These are phyloP conservation scores for Andrena chrysosceles DNA, from an alignment of 2,888 invertebrate species.

Conservation along the genomic window DNA sequence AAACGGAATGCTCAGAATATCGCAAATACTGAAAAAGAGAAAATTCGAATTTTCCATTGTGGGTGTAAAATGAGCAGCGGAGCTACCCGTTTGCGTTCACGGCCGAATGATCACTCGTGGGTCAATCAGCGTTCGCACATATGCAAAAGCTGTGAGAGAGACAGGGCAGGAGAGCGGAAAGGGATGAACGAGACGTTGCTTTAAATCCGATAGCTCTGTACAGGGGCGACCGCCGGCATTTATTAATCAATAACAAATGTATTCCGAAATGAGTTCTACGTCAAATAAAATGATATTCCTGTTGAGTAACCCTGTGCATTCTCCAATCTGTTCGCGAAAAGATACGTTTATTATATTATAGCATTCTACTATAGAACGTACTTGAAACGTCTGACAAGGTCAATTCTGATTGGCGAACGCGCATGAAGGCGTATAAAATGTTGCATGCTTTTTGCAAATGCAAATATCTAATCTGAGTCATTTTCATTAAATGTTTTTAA, in stretches of 20 bases:
- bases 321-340: constrained; percentile 26
- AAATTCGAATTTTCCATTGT: constrained; percentile 69
- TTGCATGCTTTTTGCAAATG: too few relatives aligned
- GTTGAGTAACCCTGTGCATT: constrained; percentile 68
- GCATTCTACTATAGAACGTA: too few relatives aligned
- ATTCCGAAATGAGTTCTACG: constrained; percentile 78
- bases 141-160: constrained; percentile 41
- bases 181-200: constrained; percentile 65
- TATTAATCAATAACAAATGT: constrained; percentile 82
- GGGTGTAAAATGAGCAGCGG: constrained; percentile 67
- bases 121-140: constrained; percentile 70
- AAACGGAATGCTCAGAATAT: constrained; percentile 51
- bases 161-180: constrained; percentile 17
- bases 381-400: too few relatives aligned
- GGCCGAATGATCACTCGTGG: constrained; percentile 69
- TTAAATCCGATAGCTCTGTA: constrained; percentile 79
- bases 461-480: too few relatives aligned
- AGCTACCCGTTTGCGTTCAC: constrained; percentile 66
- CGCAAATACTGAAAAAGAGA: constrained; percentile 48
- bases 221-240: constrained; percentile 70
- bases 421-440: too few relatives aligned
- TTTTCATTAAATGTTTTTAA: too few relatives aligned
- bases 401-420: too few relatives aligned
- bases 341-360: constrained; percentile 11
- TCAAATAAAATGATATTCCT: constrained; percentile 81